Evolutionary conservation across 2,797 vertebrate species (phyloP), one percentile per base, ranked within the genome.

Genomic region (Gymnoscopelus braueri): DNA sequence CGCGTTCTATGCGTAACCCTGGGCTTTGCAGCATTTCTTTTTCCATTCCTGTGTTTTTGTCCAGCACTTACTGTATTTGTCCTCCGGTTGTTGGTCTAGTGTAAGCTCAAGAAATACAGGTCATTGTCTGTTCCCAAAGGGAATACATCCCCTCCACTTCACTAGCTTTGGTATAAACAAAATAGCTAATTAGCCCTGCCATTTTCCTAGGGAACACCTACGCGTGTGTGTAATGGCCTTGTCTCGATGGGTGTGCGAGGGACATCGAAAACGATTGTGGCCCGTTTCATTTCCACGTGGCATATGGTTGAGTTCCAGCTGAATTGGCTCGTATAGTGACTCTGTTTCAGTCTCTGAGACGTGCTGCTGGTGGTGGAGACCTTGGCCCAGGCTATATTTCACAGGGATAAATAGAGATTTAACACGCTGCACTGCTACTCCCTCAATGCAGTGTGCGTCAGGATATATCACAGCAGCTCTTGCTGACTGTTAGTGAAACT

Each of bases 371-470:
- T 50, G 11, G 49, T 50, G 49, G n/a, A 19, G 80, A 80, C 70
- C 80, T 61, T 71, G 48, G 71, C 77, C 71, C 74, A 44, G 74
- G 67, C 79, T 75, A 64, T 84, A 77, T 84, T 86, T 89, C 76
- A 79, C 72, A 58, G 58, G 82, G 81, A 86, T 81, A 89, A 89
- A 87, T 69, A 56, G 79, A 88, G 81, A 86, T 83, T 87, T 87
- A 85, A 89, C 82, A 80, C 71, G 78, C 77, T 72, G 81, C 77
- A 75, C 82, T 77, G 79, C 78, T 79, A 61, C 67, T 81, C 85
- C 74, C 84, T 83, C 71, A 78, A 53, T 60, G 73, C 74, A 63
- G 61, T 67, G 72, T 72, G 72, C 60, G 39, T 10, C 39, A 44
- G 39, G 35, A 55, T 69, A 60, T 63, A 72, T 71, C 63, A 56